Base-by-base conservation (phyloP, 2,797 vertebrate species). In the Chrosomus eos region DNA sequence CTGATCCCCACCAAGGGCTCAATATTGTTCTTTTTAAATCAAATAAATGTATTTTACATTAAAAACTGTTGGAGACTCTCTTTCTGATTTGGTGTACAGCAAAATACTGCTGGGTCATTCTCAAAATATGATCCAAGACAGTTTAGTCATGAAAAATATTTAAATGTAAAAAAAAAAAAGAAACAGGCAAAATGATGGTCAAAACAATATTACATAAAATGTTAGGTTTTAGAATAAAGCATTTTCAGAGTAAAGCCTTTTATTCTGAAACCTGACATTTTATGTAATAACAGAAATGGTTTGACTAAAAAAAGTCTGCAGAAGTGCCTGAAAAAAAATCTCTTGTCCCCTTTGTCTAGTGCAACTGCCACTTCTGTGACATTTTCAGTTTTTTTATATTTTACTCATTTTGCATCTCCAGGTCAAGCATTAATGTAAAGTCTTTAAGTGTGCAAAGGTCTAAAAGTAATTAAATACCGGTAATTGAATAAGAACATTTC, bases 41-140 rank as follows among this genome's bases (percentile, higher is more conserved):
- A 83, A 90, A 88, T 88, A 90, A 92, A 92, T 92, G 88, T 91
- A 80, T 90, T 89, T 92, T 90, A 89, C 90, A 90, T 86, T 84
- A 85, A 89, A 76, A 60, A 10, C 10, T 11, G 7, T 66, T 55
- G 67, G 36, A 74, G 64, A 3, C 64, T 60, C n/a, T 38, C 79
- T 80, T 40, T 80, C 11, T 38, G 16, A 26, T n/a, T 23, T 7
- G 18, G 66, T 45, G 40, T 38, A 55, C 28, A 36, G 43, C 62
- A 43, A 23, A 26, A 36, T 4, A 64, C 18, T 14, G 18, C n/a
- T n/a, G 11, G 11, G 31, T 26, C 3, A 3, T 26, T 38, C 2
- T 53, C 5, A 53, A 75, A 23, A 26, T 40, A 23, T 53, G 71
- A 73, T 33, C 10, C 0, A 31, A 73, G 18, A 10, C 45, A 45